These are phyloP conservation scores for Campoplex capitator DNA, from an alignment of 2,888 invertebrate species.

Conservation along the genomic window DNA sequence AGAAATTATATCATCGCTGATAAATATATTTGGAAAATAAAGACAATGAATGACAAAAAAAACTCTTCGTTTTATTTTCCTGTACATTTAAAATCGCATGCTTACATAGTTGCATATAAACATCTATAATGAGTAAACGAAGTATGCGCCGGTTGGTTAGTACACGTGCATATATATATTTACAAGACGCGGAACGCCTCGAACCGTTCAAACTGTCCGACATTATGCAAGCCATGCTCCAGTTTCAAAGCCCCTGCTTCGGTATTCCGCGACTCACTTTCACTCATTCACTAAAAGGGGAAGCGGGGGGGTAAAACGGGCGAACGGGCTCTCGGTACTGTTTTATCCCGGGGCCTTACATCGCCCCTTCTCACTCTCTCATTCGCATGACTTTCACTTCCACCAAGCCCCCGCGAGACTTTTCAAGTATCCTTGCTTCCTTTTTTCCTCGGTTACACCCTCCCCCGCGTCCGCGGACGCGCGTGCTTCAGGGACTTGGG, in stretches of 20 bases:
- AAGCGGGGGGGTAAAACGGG: not conserved
- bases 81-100: not conserved
- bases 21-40: not conserved
- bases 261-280: slow-evolving; percentile 82
- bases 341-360: slow-evolving; percentile 71
- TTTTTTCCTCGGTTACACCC: slow-evolving; percentile 46
- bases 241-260: slow-evolving; percentile 80
- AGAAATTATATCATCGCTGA: not conserved
- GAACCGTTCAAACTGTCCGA: slow-evolving; percentile 78
- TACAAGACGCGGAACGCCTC: slow-evolving; percentile 72
- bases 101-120: slow-evolving; percentile 2
- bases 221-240: slow-evolving; percentile 83
- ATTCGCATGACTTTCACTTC: slow-evolving; percentile 78
- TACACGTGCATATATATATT: slow-evolving; percentile 44
- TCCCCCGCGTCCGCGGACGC: slow-evolving; percentile 46
- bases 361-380: slow-evolving; percentile 60
- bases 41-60: not conserved
- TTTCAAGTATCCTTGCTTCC: slow-evolving; percentile 72
- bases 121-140: slow-evolving; percentile 23
- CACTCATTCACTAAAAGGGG: slow-evolving; percentile 80
- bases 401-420: slow-evolving; percentile 55
- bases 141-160: slow-evolving; percentile 22
- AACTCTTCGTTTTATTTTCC: not conserved
- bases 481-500: slow-evolving; percentile 39
- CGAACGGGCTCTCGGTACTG: slow-evolving; percentile 54